phyloP scores from a whole-genome alignment of 2,888 invertebrate species.

The Adineta ricciae region DNA sequence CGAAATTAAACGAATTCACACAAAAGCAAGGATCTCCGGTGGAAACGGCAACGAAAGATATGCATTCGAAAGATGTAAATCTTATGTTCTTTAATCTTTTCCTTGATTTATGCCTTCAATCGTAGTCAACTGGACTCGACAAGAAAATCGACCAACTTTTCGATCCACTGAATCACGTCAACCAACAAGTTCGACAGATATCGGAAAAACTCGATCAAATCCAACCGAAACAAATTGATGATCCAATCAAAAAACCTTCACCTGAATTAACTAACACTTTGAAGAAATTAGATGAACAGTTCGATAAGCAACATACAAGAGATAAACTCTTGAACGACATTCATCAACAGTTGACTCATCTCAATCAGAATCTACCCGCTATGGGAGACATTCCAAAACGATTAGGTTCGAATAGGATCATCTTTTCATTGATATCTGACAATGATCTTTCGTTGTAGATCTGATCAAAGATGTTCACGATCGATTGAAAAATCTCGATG shows the following conservation, averaged over 20 bases:
- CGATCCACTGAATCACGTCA: neutral
- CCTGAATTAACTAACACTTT: neutral
- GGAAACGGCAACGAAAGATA: neutral
- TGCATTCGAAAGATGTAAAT: neutral
- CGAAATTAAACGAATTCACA: neutral
- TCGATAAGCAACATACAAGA: neutral
- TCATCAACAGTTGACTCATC: neutral
- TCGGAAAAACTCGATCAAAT: neutral
- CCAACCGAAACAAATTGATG: neutral
- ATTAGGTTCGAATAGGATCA: neutral
- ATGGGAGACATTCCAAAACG: neutral
- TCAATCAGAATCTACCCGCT: neutral
- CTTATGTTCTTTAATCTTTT: neutral
- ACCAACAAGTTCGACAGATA: neutral
- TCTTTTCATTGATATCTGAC: neutral
- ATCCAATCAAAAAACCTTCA: neutral
- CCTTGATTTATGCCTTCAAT: neutral
- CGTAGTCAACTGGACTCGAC: neutral
- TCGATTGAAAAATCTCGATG: neutral
- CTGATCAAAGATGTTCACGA: neutral
- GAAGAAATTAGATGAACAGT: neutral
- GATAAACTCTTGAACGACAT: neutral
- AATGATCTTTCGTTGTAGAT: neutral
- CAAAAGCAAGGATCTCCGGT: neutral
- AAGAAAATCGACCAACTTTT: neutral